Conservation (phyloP, 2,113 vertebrate species). For the Equus przewalskii region DNA sequence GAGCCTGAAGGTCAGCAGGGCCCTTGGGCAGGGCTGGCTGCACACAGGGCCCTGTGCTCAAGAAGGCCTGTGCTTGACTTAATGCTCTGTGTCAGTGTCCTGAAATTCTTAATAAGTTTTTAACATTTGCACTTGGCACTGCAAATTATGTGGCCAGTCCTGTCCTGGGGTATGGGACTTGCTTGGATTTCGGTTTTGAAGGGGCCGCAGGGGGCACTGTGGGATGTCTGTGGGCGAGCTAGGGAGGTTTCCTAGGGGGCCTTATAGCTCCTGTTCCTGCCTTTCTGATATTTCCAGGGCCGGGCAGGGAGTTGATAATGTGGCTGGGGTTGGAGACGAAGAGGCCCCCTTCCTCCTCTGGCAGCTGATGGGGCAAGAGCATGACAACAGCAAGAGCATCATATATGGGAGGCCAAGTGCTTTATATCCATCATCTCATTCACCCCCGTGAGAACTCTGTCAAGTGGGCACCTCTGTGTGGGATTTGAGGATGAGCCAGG, state of each 20-base stretch:
- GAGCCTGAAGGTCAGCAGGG: background rate
- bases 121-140: background rate
- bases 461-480: background rate
- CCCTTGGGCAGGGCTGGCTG: background rate
- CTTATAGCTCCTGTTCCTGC: background rate
- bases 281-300: accelerated
- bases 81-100: background rate
- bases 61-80: accelerated
- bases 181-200: background rate
- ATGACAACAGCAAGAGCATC: background rate
- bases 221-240: no score
- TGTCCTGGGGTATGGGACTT: background rate
- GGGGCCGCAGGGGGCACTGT: no score
- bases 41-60: background rate
- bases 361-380: background rate
- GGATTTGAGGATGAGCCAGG: background rate
- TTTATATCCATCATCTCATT: accelerated
- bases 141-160: background rate
- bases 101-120: background rate
- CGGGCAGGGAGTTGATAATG: background rate
- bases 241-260: background rate
- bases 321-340: background rate
- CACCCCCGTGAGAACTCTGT: background rate
- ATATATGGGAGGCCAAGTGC: accelerated
- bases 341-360: background rate